phyloP scores from a whole-genome alignment of 2,797 vertebrate species.

The Paratrypauchen microcephalus region DNA sequence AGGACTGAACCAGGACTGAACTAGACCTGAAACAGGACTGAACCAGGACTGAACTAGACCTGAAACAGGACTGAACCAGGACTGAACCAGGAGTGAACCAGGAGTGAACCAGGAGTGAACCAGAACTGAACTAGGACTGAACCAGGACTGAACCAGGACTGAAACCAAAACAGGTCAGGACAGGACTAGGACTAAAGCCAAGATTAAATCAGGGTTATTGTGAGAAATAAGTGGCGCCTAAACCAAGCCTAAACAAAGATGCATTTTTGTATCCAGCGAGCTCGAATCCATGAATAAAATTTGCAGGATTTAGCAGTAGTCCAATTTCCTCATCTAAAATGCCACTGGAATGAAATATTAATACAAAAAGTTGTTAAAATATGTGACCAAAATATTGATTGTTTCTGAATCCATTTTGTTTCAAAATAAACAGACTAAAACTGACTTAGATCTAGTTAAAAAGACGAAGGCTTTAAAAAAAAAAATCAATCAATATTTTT shows the following conservation, averaged over 20 bases:
- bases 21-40: too few relatives aligned
- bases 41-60: too few relatives aligned
- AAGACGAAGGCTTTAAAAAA: too few relatives aligned
- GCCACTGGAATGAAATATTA: background rate
- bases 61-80: background rate
- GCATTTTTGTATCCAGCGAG: background rate
- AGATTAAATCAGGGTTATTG: background rate
- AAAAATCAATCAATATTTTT: too few relatives aligned
- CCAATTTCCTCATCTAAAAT: conserved; percentile 4
- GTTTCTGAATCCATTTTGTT: background rate
- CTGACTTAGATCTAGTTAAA: background rate
- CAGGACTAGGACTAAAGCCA: background rate
- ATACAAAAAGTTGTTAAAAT: background rate
- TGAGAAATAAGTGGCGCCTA: background rate
- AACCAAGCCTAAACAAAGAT: background rate
- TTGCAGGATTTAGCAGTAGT: background rate
- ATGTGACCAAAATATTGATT: conserved; percentile 3
- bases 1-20: too few relatives aligned
- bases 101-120: too few relatives aligned
- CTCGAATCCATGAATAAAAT: background rate
- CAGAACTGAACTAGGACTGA: background rate
- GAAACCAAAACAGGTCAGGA: background rate
- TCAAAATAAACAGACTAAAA: background rate
- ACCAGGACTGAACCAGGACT: background rate
- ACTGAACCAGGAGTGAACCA: background rate